These are phyloP conservation scores for Todiramphus saurophagus DNA, from an alignment of 2,113 vertebrate genomes.

Conservation along the genomic window DNA sequence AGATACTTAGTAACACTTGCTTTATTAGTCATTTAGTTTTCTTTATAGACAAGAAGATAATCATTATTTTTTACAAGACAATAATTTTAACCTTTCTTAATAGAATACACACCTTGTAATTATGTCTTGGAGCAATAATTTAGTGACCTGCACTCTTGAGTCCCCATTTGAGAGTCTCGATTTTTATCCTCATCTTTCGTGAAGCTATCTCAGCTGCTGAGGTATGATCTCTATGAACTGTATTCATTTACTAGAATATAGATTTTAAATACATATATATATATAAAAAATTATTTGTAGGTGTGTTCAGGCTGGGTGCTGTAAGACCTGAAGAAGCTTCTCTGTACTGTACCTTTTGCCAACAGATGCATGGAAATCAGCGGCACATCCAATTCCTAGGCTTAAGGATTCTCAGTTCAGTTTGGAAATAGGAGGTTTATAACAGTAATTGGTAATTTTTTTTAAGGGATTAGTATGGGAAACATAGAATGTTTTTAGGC, in stretches of 20 bases:
- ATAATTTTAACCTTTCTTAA: constrained; percentile 59
- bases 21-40: constrained; percentile 64
- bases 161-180: constrained; percentile 34
- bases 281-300: background rate
- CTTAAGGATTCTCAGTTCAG: background rate
- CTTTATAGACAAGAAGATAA: constrained; percentile 65
- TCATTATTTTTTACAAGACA: constrained; percentile 67
- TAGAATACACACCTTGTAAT: constrained; percentile 45
- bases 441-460: background rate
- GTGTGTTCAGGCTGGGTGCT: background rate
- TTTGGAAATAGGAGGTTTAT: background rate
- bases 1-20: constrained; percentile 66
- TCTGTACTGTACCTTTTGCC: background rate
- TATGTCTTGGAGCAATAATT: constrained; percentile 60
- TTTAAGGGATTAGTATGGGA: background rate
- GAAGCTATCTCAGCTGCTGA: constrained; percentile 56
- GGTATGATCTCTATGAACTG: constrained; percentile 41
- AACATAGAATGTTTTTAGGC: background rate
- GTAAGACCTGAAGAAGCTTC: background rate
- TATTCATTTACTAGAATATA: constrained; percentile 60
- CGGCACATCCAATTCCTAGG: background rate
- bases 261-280: constrained; percentile 27
- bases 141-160: constrained; percentile 43
- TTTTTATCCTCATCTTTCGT: constrained; percentile 14
- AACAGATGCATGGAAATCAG: constrained; percentile 20